These are phyloP conservation scores for Argentina silus DNA, from an alignment of 2,797 vertebrate genomes.

Conservation along the genomic window DNA sequence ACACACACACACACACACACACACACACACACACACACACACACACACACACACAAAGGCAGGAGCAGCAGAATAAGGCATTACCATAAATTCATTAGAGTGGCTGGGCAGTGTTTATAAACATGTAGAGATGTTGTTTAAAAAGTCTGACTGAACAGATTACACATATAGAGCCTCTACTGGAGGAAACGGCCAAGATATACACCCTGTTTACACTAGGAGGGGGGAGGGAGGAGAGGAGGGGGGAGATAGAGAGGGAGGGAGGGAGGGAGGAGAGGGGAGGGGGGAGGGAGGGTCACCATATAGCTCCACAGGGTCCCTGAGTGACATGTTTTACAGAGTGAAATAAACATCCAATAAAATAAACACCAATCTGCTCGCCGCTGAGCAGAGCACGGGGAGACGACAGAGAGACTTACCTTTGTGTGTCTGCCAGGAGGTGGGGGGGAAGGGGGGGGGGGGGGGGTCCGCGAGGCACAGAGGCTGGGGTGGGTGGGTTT, in stretches of 20 bases:
- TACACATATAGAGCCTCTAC: slow-evolving; percentile 81
- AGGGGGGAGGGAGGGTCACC: not conserved
- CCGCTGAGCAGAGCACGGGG: slow-evolving; percentile 13
- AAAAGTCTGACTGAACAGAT: slow-evolving; percentile 81
- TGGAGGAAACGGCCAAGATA: slow-evolving; percentile 72
- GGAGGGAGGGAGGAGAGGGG: slow-evolving; percentile 6
- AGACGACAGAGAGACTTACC: not conserved
- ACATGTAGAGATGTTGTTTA: slow-evolving; percentile 82
- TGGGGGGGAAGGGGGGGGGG: not conserved
- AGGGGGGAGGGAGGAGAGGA: slow-evolving; percentile 27
- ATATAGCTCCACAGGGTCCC: slow-evolving; percentile 60
- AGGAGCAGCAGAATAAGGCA: slow-evolving; percentile 71
- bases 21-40: slow-evolving; percentile 16
- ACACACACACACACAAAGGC: slow-evolving; percentile 33
- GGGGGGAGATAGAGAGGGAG: slow-evolving; percentile 22
- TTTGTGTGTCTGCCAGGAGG: slow-evolving; percentile 10
- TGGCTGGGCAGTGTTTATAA: slow-evolving; percentile 80
- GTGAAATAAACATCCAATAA: slow-evolving; percentile 82
- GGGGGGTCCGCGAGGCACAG: not conserved
- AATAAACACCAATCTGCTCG: slow-evolving; percentile 75
- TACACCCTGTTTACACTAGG: slow-evolving; percentile 76
- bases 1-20: not conserved
- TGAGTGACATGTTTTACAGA: slow-evolving; percentile 77
- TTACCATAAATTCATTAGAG: slow-evolving; percentile 86
- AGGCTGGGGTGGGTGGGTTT: not conserved